These are phyloP conservation scores for Chloebia gouldiae DNA, from an alignment of 2,113 vertebrate genomes.

Conservation along the genomic window DNA sequence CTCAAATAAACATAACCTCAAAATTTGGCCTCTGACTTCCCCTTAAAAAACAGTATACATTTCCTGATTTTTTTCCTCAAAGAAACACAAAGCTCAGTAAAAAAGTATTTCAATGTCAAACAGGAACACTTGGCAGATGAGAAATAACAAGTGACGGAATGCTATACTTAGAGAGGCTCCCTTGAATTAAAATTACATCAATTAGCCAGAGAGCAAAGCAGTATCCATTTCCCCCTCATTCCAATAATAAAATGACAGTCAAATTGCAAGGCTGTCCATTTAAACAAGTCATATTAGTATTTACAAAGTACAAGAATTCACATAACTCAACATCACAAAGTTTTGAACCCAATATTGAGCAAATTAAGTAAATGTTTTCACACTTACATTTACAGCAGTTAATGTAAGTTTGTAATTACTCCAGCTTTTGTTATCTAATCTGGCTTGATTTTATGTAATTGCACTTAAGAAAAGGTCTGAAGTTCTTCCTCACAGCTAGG, in stretches of 20 bases:
- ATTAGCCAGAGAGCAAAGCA: background rate
- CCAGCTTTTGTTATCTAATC: background rate
- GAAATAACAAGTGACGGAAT: background rate
- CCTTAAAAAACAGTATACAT: background rate
- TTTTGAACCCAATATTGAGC: background rate
- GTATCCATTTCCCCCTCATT: background rate
- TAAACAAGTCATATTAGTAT: background rate
- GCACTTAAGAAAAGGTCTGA: background rate
- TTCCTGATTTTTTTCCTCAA: background rate
- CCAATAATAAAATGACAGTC: background rate
- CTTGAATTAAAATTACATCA: background rate
- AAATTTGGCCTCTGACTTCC: background rate
- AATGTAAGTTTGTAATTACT: background rate
- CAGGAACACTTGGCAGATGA: background rate
- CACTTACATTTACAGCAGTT: background rate
- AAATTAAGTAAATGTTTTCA: background rate
- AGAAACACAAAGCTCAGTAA: background rate
- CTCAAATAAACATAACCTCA: background rate
- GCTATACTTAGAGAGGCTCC: background rate
- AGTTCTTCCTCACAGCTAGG: background rate
- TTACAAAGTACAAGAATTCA: background rate
- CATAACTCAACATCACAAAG: background rate
- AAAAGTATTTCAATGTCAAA: background rate
- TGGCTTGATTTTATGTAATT: background rate
- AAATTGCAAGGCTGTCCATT: background rate